Evolutionary conservation across 2,888 invertebrate species (phyloP).

Genomic region (Brenthis hecate): DNA sequence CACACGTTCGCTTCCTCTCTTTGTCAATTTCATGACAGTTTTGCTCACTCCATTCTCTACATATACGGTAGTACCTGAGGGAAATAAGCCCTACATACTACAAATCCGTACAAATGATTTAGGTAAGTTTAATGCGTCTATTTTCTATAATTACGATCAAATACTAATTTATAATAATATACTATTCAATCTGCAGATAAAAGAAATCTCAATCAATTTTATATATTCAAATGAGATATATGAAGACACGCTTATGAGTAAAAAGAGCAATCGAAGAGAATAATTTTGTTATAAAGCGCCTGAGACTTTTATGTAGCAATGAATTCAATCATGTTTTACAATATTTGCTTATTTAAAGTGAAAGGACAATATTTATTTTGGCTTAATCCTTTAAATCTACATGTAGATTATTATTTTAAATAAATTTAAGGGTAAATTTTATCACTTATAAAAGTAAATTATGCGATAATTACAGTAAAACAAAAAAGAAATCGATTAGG

Average conservation of each 20-base stretch:
- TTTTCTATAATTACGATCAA: not conserved
- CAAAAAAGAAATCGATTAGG: no score
- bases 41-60: no score
- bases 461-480: no score
- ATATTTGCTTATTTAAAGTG: conserved; percentile 15
- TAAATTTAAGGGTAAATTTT: no score
- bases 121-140: no score
- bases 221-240: conserved; percentile 14
- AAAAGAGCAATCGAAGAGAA: conserved; percentile 14
- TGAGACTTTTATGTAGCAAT: conserved; percentile 13
- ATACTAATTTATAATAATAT: not conserved
- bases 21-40: no score
- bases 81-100: no score
- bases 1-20: no score
- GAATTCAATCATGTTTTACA: conserved; percentile 11
- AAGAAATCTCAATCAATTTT: conserved; percentile 13
- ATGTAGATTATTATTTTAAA: no score
- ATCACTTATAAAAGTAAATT: no score
- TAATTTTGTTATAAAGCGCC: conserved; percentile 16
- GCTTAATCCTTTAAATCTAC: not conserved
- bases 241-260: conserved; percentile 3
- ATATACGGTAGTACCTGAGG: no score
- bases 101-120: no score
- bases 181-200: not conserved
- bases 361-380: conserved; percentile 8